These are phyloP conservation scores for Macrophya annulata DNA, from an alignment of 2,888 invertebrate species.

Conservation along the genomic window DNA sequence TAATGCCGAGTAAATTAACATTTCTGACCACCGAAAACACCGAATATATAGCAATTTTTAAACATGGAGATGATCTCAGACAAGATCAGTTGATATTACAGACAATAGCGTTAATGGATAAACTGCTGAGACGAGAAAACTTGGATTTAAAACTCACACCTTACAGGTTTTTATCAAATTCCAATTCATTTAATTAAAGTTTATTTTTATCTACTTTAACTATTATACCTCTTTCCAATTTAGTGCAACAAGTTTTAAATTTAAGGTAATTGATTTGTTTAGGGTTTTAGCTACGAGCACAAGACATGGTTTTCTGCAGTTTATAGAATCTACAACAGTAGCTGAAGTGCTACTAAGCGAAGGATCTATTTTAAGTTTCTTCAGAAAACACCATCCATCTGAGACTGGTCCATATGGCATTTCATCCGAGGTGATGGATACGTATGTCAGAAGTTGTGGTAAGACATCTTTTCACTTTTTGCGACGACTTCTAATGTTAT, in stretches of 20 bases:
- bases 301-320: constrained; percentile 98
- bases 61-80: constrained; percentile 97
- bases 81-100: constrained; percentile 99
- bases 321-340: constrained; percentile 95
- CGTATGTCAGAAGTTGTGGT: constrained; percentile 96
- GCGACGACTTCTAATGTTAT: constrained; percentile 4
- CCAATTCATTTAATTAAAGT: background rate
- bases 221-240: background rate
- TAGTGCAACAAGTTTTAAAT: background rate
- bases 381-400: constrained; percentile 93
- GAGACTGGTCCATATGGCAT: constrained; percentile 95
- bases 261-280: constrained; percentile 6
- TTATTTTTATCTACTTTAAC: background rate
- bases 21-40: constrained; percentile 91
- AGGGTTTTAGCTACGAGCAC: constrained; percentile 97
- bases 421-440: constrained; percentile 97
- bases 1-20: constrained; percentile 96
- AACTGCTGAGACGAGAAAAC: constrained; percentile 95
- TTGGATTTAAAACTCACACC: constrained; percentile 98
- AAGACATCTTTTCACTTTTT: constrained; percentile 63
- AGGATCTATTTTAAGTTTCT: constrained; percentile 95
- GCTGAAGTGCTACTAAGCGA: constrained; percentile 94
- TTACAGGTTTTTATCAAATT: constrained; percentile 82
- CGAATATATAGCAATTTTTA: constrained; percentile 97
- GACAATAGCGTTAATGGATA: constrained; percentile 99